phyloP scores from a whole-genome alignment of 2,113 vertebrate species.

The Myxocyprinus asiaticus region DNA sequence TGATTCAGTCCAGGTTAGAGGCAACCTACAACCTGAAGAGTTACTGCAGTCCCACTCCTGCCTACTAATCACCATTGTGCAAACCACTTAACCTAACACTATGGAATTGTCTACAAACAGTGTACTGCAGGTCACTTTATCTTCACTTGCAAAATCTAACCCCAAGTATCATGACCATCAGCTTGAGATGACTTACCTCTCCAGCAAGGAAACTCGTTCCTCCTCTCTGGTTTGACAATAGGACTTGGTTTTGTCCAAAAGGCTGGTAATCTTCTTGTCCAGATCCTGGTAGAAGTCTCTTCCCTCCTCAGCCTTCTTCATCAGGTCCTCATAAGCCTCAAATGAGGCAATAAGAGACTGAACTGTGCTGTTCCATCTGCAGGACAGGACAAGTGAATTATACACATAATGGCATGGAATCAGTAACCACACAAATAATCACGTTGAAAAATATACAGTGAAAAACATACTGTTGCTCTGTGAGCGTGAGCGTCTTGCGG shows the following conservation, averaged over 20 bases:
- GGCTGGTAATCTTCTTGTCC: slow-evolving; percentile 75
- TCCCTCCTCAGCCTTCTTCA: slow-evolving; percentile 85
- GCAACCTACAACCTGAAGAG: too few species aligned
- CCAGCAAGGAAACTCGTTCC: slow-evolving; percentile 68
- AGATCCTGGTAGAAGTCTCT: slow-evolving; percentile 82
- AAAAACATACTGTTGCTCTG: slow-evolving; percentile 81
- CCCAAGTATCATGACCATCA: too few species aligned
- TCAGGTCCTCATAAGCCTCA: slow-evolving; percentile 82
- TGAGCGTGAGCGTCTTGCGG: slow-evolving; percentile 72
- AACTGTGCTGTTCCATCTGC: slow-evolving; percentile 79
- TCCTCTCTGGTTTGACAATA: slow-evolving; percentile 68
- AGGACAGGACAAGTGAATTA: not conserved
- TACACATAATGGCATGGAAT: not conserved
- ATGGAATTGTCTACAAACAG: too few species aligned
- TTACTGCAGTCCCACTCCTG: too few species aligned
- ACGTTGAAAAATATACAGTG: too few species aligned
- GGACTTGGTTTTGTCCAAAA: slow-evolving; percentile 71
- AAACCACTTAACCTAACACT: too few species aligned
- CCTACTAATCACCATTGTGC: too few species aligned
- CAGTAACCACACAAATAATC: not conserved
- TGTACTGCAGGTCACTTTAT: too few species aligned
- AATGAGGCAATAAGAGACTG: slow-evolving; percentile 82
- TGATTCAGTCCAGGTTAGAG: too few species aligned
- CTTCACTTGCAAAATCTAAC: too few species aligned
- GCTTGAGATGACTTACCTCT: slow-evolving; percentile 65